phyloP scores from a whole-genome alignment of 2,797 vertebrate species.

The Catharus ustulatus region DNA sequence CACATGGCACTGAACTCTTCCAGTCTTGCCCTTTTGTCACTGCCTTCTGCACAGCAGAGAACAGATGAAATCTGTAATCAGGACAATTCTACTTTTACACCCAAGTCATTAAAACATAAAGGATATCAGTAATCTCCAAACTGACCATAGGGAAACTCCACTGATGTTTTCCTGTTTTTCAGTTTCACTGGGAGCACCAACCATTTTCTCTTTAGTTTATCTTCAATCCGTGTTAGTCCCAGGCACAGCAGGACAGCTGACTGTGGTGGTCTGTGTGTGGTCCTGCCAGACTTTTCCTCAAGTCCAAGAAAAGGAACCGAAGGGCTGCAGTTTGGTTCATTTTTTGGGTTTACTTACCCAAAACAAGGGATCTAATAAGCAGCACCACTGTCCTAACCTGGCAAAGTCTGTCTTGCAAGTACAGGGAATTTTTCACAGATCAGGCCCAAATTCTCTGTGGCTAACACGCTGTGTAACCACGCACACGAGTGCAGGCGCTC shows the following conservation, averaged over 20 bases:
- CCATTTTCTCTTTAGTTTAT: background rate
- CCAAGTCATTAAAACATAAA: background rate
- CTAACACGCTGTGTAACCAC: rapidly evolving
- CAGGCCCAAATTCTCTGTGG: background rate
- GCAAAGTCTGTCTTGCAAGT: background rate
- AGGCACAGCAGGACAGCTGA: background rate
- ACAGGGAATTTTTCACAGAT: background rate
- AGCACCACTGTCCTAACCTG: background rate
- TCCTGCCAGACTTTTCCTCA: background rate
- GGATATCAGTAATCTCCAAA: background rate
- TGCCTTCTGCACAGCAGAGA: background rate
- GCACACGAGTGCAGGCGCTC: too few species aligned
- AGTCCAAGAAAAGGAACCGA: background rate
- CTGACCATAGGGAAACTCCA: background rate
- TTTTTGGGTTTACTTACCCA: background rate
- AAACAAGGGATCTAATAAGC: background rate
- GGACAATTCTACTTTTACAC: background rate
- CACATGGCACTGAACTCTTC: background rate
- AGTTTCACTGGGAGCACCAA: background rate
- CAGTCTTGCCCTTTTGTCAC: background rate
- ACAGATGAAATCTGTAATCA: background rate
- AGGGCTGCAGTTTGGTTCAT: background rate
- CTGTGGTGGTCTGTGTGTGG: background rate
- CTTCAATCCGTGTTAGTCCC: background rate
- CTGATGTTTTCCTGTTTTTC: background rate